phyloP scores from a whole-genome alignment of 2,797 vertebrate genomes.

The Tolypeutes matacus region DNA sequence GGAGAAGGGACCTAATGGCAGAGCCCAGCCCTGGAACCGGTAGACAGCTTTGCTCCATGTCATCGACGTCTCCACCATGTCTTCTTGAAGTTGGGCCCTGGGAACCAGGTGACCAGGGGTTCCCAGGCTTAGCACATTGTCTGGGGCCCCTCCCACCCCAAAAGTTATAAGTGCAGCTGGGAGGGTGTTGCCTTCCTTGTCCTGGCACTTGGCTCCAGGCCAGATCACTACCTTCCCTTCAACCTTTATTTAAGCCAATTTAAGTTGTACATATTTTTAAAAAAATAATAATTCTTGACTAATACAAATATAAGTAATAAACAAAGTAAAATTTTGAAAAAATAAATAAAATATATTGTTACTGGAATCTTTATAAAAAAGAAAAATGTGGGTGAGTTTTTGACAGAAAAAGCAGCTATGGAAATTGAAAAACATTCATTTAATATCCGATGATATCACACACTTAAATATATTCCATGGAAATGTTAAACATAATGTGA shows the following conservation, averaged over 20 bases:
- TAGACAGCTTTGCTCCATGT: no score
- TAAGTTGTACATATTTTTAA: background rate
- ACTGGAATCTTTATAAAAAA: background rate
- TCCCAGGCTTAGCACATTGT: no score
- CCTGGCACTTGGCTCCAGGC: no score
- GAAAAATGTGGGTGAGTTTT: background rate
- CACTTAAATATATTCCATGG: fast-evolving
- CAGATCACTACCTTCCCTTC: background rate
- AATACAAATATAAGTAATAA: background rate
- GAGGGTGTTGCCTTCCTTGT: no score
- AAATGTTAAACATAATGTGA: background rate
- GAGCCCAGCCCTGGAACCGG: no score
- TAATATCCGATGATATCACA: background rate
- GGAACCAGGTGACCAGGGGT: no score
- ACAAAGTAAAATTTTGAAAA: background rate
- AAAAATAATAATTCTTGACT: background rate
- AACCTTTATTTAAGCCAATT: background rate
- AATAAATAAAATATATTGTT: background rate
- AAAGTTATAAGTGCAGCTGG: no score
- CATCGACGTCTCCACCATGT: no score
- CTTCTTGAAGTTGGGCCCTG: no score
- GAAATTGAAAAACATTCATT: background rate
- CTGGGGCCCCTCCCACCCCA: no score
- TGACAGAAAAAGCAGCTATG: background rate
- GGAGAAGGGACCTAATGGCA: no score